These are phyloP conservation scores for Zapornia atra DNA, from an alignment of 2,113 vertebrate species.

Conservation along the genomic window DNA sequence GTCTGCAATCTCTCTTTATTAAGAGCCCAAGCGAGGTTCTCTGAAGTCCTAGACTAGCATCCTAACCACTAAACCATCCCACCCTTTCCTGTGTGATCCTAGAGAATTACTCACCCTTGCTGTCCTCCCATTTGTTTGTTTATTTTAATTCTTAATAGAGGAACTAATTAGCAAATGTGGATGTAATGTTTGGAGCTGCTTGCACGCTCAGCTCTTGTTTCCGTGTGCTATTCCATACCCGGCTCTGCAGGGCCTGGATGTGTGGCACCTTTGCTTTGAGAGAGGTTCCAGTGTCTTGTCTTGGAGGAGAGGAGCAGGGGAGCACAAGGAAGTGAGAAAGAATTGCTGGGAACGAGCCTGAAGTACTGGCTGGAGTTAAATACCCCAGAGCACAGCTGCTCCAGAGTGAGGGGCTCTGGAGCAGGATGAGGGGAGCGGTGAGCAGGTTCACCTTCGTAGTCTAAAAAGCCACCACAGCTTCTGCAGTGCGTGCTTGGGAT, in stretches of 20 bases:
- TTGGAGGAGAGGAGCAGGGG: neutral
- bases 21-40: constrained; percentile 5
- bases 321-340: neutral
- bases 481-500: neutral
- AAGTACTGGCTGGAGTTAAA: neutral
- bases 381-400: accelerated
- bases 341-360: neutral
- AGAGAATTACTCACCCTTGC: constrained; percentile 27
- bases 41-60: constrained; percentile 25
- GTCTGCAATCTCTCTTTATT: constrained; percentile 13
- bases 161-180: constrained; percentile 30
- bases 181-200: neutral
- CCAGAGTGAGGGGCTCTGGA: neutral
- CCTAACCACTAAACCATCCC: constrained; percentile 25
- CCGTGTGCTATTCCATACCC: neutral
- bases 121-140: constrained; percentile 42
- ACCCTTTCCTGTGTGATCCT: constrained; percentile 55
- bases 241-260: accelerated
- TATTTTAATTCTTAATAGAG: constrained; percentile 44
- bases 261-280: neutral
- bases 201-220: neutral
- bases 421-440: neutral
- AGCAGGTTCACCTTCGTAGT: neutral
- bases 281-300: neutral
- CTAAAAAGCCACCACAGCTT: neutral